Base-by-base conservation (phyloP, 1,140 invertebrate genomes). In the Sycophila sp. region DNA sequence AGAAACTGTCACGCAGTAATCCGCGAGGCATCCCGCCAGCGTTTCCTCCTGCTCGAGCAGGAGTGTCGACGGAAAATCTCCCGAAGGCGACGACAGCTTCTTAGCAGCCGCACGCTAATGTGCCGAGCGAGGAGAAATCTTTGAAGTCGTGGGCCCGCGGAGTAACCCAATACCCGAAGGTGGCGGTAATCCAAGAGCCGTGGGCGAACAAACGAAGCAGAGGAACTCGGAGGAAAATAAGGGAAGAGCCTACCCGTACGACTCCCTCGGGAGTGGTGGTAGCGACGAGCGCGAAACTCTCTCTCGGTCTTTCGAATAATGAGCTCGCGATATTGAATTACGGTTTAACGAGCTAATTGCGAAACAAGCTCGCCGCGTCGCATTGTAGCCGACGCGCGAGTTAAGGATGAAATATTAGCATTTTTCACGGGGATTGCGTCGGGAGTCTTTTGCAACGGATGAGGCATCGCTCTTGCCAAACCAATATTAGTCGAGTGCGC, bases 281-380 rank as follows among this genome's bases (percentile, higher is more conserved):
- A 66, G 60, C 53, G 58, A 71, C 51, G 49, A 32, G 49, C 56
- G 64, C 30, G 28, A n/a, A 32, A 56, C 36, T 72, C 51, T 24
- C 36, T n/a, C 55, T 70, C 58, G 53, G 66, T 74, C 36, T 34
- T 38, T 65, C 40, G 53, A 47, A 71, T 76, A 72, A 74, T 72
- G 73, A 71, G 69, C 71, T 65, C 68, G 69, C 71, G 66, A 69
- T 73, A 74, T 74, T 72, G 69, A 73, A 74, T 76, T 73, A 72
- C 69, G 34, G n/a, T 58, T 72, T 62, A 76, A 75, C 67, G 64
- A 76, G 69, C 64, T 75, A 76, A 76, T 75, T 76, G 68, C 66
- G 34, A 53, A 17, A 53, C 19, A 40, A 28, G 6, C 49, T 15
- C 34, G 32, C 19, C 47, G 28, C 11, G n/a, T n/a, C 32, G 26